phyloP scores from a whole-genome alignment of 1,140 invertebrate genomes.

The Pectinophora gossypiella region DNA sequence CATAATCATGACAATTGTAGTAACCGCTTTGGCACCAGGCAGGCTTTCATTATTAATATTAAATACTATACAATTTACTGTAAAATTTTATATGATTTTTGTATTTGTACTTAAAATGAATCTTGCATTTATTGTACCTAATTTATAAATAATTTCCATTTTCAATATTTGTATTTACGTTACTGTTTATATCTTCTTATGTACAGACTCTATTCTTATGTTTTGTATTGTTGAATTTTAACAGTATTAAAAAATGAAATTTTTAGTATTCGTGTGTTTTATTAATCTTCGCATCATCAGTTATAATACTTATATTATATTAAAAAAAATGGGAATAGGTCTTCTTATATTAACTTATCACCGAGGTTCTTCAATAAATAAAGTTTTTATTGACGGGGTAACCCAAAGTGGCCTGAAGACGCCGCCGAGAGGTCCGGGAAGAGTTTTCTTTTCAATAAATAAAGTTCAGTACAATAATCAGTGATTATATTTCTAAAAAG shows the following conservation, averaged over 20 bases:
- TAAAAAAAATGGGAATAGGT: too few relatives aligned
- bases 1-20: conserved; percentile 1
- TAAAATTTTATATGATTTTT: background rate
- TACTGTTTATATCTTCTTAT: conserved; percentile 45
- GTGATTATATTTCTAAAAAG: too few relatives aligned
- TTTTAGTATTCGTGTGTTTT: conserved; percentile 4
- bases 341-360: too few relatives aligned
- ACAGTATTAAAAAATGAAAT: conserved; percentile 59
- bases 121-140: background rate
- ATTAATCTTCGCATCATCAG: too few relatives aligned
- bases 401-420: too few relatives aligned
- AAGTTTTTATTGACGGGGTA: too few relatives aligned
- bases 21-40: background rate
- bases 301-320: too few relatives aligned
- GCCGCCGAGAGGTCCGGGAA: too few relatives aligned
- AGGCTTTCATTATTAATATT: background rate
- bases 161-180: conserved; percentile 32
- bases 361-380: too few relatives aligned
- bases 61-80: background rate
- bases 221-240: conserved; percentile 71
- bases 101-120: background rate
- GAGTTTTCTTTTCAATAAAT: too few relatives aligned
- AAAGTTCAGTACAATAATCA: too few relatives aligned
- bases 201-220: conserved; percentile 51
- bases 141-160: background rate